Conservation (phyloP, 2,113 vertebrate species). For the Pleuronectes platessa region DNA sequence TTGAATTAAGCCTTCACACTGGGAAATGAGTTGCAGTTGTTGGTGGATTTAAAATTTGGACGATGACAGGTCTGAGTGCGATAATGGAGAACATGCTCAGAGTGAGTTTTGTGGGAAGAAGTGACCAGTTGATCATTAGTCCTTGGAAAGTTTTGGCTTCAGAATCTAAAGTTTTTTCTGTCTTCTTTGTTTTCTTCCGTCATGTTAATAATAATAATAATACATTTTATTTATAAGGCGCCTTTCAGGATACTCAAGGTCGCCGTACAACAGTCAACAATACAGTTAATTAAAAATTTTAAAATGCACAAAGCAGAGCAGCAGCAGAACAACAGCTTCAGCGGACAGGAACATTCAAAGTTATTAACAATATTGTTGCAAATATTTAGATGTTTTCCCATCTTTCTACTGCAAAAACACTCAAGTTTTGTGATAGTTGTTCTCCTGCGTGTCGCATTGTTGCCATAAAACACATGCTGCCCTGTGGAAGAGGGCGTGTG, state of each 20-base stretch:
- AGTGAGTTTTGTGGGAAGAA: background rate
- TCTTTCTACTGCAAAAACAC: background rate
- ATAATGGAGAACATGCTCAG: background rate
- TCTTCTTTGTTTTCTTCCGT: background rate
- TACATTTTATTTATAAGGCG: too few relatives aligned
- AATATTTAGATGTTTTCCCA: background rate
- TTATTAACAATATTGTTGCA: too few relatives aligned
- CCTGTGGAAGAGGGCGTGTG: background rate
- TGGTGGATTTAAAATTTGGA: slow-evolving; percentile 11
- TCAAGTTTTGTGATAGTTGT: background rate
- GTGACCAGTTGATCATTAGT: slow-evolving; percentile 1
- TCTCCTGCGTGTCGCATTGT: too few relatives aligned
- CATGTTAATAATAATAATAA: too few relatives aligned
- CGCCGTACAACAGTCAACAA: too few relatives aligned
- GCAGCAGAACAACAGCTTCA: too few relatives aligned
- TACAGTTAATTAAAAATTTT: too few relatives aligned
- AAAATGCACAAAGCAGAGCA: too few relatives aligned
- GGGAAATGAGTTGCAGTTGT: slow-evolving; percentile 38
- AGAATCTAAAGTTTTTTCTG: background rate
- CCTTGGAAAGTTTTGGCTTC: background rate
- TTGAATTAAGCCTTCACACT: slow-evolving; percentile 56
- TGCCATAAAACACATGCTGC: background rate
- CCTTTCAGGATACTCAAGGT: too few relatives aligned
- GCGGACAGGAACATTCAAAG: too few relatives aligned
- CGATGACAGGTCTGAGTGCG: slow-evolving; percentile 16